Evolutionary conservation across 2,113 vertebrate species (phyloP).

Genomic region (Uria aalge): DNA sequence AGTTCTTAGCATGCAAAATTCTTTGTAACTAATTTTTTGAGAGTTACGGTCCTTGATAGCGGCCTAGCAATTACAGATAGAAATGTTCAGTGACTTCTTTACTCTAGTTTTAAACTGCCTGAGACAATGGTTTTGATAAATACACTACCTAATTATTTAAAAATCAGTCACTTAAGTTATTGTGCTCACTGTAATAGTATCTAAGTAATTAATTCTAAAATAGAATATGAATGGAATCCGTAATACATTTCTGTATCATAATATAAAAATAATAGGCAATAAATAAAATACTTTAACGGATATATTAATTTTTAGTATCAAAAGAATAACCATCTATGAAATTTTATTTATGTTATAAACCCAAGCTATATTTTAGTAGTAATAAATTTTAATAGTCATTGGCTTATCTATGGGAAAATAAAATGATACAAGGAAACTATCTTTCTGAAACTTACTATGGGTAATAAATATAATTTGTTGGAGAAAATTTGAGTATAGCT

Average conservation of each 20-base stretch:
- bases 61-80: not conserved
- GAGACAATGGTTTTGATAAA: not conserved
- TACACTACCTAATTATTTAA: not conserved
- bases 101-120: not conserved
- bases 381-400: not conserved
- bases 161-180: not conserved
- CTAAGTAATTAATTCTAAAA: constrained; percentile 1
- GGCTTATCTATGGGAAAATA: not conserved
- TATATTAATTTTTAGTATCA: not conserved
- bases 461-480: not conserved
- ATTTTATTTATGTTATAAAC: constrained; percentile 36
- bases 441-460: not conserved
- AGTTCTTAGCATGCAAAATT: not conserved
- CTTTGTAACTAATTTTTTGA: not conserved
- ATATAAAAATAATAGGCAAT: not conserved
- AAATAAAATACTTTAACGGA: not conserved
- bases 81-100: not conserved
- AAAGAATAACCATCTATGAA: not conserved
- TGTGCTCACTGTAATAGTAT: not conserved
- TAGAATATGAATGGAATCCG: not conserved
- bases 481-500: not conserved
- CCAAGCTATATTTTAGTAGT: not conserved
- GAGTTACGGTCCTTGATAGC: not conserved
- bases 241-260: not conserved
- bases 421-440: not conserved